Evolutionary conservation across 2,113 vertebrate genomes (phyloP), one percentile per base, ranked within the genome.

Genomic region (Myodes glareolus): DNA sequence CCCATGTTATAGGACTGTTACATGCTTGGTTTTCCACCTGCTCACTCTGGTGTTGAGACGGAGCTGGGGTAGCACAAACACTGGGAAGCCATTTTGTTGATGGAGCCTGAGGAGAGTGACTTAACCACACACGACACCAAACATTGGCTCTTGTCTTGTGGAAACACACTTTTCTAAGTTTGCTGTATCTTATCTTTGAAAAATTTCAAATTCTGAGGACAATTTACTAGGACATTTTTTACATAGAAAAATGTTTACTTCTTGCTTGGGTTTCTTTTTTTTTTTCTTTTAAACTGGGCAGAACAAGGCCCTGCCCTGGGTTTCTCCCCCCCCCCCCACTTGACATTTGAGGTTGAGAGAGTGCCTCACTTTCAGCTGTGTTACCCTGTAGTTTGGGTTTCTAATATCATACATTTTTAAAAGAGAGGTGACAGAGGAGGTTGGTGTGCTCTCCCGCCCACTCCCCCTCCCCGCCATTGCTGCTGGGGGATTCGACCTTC

Each of bases 151-250:
- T 92, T 33, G 80, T 36, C 25, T 93, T 86, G 70, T 93, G 75
- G 65, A 67, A 70, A 80, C 12, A 36, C 58, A 3, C 19, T 13
- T 73, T 14, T 88, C 61, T 88, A 33, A 4, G 29, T 95, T 82
- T 91, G 7, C 50, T 52, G 3, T 67, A 8, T 89, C 65, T 70
- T 58, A 58, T 67, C 61, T 90, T 80, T 33, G 73, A 42, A 65
- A 82, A 78, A 76, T 45, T 67, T 47, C 65, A 61, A 45, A 50
- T 39, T 81, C 86, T 94, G 70, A 61, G 80, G 92, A 76, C 92
- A 29, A 42, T 33, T 3, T 29, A 39, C 55, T 58, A 27, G 55
- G 70, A 72, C 76, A 45, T 50, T 80, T 84, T 84, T 80, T 90
- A 19, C 72, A 45, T 76, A 16, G 39, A 70, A 70, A 52, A n/a